Evolutionary conservation across 2,888 invertebrate species (phyloP), one percentile per base, ranked within the genome.

Genomic region (Cinara cedri): DNA sequence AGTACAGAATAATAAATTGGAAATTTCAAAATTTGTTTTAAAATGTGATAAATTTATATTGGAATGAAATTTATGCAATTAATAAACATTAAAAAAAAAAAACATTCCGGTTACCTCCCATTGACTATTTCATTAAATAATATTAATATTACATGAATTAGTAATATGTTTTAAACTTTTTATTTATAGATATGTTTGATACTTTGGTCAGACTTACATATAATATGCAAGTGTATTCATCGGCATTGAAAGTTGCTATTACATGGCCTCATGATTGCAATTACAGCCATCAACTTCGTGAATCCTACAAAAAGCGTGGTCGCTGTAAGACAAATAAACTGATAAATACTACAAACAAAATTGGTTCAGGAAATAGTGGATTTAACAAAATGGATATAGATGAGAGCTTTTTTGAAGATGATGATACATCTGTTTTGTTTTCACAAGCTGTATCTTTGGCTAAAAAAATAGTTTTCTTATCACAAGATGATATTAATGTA

Each of bases 161-260:
- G 34, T 14, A 51, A 51, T 51, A 1, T 13, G 1, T 21, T 16
- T 62, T 74, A 62, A 6, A 34, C 62, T 63, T 44, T 3, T 63
- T 11, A 57, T 71, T 21, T 72, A 1, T 49, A 78, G 78, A 70
- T 60, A 19, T 70, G 21, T 78, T 78, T 78, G 68, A 78, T 16
- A 70, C 78, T 14, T 49, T 78, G 51, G 51, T 78, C 11, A 68
- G 70, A 78, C 68, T 78, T 13, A 49, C 49, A 0, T 78, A 70
- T 21, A 78, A 78, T 14, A 78, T 78, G 78, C 78, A 78, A 60
- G 0, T 78, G 1, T 78, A 51, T 49, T 21, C 19, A 2, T 10
- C 78, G 0, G 78, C 70, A 8, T 34, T 78, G 21, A 78, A 78
- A 70, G 70, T 78, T 8, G 78, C 78, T 1, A 34, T 51, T 11